phyloP scores from a whole-genome alignment of 2,797 vertebrate genomes.

The Dicrostonyx torquatus region DNA sequence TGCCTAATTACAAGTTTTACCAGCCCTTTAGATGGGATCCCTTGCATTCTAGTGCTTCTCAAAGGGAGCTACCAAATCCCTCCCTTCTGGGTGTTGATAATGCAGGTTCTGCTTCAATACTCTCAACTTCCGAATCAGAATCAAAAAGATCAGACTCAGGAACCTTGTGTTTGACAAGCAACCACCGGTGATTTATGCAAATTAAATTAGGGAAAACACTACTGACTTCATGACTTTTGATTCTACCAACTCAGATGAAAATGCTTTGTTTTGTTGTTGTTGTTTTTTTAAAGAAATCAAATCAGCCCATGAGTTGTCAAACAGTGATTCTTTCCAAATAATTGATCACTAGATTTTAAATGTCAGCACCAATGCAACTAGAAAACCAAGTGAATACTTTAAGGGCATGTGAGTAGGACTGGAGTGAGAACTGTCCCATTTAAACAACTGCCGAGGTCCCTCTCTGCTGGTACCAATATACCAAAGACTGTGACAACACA shows the following conservation, averaged over 20 bases:
- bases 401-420: background rate
- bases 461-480: background rate
- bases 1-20: constrained; percentile 39
- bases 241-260: constrained; percentile 35
- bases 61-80: background rate
- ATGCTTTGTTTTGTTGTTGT: background rate
- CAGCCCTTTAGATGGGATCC: background rate
- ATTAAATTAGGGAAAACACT: constrained; percentile 42
- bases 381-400: constrained; percentile 46
- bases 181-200: constrained; percentile 13
- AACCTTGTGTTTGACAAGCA: background rate
- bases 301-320: constrained; percentile 19
- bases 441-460: background rate
- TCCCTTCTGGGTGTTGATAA: constrained; percentile 32
- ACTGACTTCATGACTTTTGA: constrained; percentile 11
- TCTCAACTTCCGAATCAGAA: constrained; percentile 6
- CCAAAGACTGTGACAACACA: background rate
- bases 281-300: constrained; percentile 9
- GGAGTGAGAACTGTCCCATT: background rate
- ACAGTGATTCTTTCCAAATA: constrained; percentile 56
- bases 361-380: constrained; percentile 8
- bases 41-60: background rate
- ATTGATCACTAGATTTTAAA: constrained; percentile 63
- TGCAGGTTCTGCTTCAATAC: background rate
- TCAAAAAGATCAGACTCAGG: background rate